Conservation (phyloP, 2,797 vertebrate genomes). For the Myiotriccus ornatus region DNA sequence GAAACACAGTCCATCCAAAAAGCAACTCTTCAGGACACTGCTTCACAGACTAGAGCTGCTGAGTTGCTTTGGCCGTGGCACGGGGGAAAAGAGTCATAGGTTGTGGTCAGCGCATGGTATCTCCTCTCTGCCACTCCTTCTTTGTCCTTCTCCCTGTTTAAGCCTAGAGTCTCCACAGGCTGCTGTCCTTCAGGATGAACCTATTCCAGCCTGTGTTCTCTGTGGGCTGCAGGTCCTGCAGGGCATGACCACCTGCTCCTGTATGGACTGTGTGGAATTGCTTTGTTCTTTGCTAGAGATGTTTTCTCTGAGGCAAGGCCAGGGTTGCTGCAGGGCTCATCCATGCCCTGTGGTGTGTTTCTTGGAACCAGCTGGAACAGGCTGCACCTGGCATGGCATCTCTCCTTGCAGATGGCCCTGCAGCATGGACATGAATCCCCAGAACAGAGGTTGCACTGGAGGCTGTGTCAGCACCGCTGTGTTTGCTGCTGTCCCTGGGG, state of each 20-base stretch:
- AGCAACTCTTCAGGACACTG: not conserved
- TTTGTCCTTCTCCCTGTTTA: rapidly evolving
- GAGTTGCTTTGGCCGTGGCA: not conserved
- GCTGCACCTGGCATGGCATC: not conserved
- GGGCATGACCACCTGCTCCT: not conserved
- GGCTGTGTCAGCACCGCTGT: rapidly evolving
- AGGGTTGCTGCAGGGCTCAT: not conserved
- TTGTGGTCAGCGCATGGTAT: not conserved
- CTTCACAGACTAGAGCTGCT: not conserved
- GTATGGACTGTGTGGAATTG: rapidly evolving
- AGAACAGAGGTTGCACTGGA: not conserved
- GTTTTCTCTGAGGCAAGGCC: rapidly evolving
- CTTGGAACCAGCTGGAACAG: not conserved
- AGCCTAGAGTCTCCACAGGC: not conserved
- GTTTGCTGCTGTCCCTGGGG: not conserved
- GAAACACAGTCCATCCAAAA: not conserved
- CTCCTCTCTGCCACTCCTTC: not conserved
- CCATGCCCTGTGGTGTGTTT: rapidly evolving
- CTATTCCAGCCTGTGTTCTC: not conserved
- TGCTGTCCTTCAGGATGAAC: not conserved
- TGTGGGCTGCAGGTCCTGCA: rapidly evolving
- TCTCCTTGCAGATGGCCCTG: not conserved
- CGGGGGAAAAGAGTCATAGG: rapidly evolving
- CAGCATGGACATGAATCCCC: too few relatives aligned
- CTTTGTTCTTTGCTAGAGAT: not conserved